Evolutionary conservation across 1,140 invertebrate genomes (phyloP).

Genomic region (Drosophila jambulina): DNA sequence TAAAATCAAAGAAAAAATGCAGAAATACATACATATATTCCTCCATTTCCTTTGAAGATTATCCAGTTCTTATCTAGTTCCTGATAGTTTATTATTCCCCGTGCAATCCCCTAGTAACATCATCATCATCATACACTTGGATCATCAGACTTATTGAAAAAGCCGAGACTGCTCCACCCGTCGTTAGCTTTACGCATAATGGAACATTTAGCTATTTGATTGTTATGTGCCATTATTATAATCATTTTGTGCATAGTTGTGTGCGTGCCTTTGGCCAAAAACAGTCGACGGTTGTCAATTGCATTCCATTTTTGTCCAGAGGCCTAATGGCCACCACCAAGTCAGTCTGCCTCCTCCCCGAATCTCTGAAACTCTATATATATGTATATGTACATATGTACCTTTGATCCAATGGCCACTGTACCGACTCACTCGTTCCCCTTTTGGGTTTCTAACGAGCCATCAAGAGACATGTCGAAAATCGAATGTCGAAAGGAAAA

Average conservation of each 20-base stretch:
- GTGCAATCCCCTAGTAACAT: conserved; percentile 18
- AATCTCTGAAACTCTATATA: neutral
- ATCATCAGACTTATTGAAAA: conserved; percentile 22
- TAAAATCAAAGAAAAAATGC: no score
- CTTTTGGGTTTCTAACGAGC: conserved; percentile 70
- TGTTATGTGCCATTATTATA: conserved; percentile 49
- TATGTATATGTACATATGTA: neutral
- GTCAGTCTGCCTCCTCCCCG: conserved; percentile 1
- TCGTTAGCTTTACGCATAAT: conserved; percentile 54
- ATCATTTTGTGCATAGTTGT: conserved; percentile 46
- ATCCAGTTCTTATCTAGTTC: rapidly evolving
- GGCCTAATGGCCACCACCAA: conserved; percentile 50
- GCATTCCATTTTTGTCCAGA: conserved; percentile 57
- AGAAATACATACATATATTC: neutral
- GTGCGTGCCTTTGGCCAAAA: conserved; percentile 64
- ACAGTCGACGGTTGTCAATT: conserved; percentile 52
- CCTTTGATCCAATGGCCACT: conserved; percentile 1
- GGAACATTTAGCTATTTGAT: conserved; percentile 69
- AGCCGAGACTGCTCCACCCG: conserved; percentile 1
- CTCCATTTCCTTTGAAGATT: neutral
- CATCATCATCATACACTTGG: conserved; percentile 22
- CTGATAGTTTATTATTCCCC: neutral
- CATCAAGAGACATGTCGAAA: conserved; percentile 46
- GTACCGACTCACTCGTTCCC: conserved; percentile 36
- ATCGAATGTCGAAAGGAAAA: conserved; percentile 18